These are phyloP conservation scores for Trialeurodes vaporariorum DNA, from an alignment of 1,140 invertebrate species.

Conservation along the genomic window DNA sequence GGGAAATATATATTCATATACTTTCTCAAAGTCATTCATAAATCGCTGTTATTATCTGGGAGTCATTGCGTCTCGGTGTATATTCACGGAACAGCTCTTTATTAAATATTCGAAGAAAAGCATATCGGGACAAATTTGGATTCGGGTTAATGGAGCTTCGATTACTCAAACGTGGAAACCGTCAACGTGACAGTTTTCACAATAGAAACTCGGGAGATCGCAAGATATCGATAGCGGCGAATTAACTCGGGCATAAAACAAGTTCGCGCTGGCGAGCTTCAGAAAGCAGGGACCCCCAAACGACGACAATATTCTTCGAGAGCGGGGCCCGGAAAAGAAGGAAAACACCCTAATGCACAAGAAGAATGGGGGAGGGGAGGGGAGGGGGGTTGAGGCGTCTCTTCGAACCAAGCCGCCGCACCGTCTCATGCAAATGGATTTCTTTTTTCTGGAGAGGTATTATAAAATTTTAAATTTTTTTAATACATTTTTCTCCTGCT, in stretches of 20 bases:
- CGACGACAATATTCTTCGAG: too few species aligned
- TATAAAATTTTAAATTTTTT: not conserved
- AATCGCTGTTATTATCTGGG: not conserved
- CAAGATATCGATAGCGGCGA: not conserved
- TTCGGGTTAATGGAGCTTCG: not conserved
- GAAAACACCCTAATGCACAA: not conserved
- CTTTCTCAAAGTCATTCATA: not conserved
- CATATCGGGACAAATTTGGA: not conserved
- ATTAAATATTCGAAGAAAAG: not conserved
- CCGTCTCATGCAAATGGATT: not conserved
- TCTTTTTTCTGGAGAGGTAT: not conserved
- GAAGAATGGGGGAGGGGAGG: not conserved
- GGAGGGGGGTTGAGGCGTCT: not conserved
- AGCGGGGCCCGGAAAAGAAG: not conserved
- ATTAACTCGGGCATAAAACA: not conserved
- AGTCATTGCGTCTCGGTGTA: not conserved
- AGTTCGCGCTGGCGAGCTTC: not conserved
- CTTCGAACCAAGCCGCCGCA: too few species aligned
- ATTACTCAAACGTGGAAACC: not conserved
- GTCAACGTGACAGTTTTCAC: not conserved
- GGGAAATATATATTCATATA: too few species aligned
- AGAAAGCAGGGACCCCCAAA: not conserved
- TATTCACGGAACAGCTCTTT: not conserved
- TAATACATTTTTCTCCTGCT: not conserved
- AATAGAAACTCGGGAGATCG: not conserved